Base-by-base conservation (phyloP, 1,140 invertebrate genomes). In the Halictus rubicundus region DNA sequence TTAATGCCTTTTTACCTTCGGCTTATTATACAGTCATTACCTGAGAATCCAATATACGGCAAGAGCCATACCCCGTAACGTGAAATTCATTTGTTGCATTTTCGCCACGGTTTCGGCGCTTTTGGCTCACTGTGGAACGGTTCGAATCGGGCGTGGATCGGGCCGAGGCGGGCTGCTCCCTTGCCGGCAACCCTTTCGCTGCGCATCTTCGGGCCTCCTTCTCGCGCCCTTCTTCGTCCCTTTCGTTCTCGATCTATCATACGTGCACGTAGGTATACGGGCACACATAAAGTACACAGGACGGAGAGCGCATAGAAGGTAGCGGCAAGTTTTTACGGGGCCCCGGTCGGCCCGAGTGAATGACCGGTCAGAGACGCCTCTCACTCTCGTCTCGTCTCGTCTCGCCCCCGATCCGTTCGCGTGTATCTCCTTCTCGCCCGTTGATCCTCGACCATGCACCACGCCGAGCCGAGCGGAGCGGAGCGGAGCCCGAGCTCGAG, bases 321-420 rank as follows among this genome's bases (percentile, higher is more conserved):
- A 88, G 85, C 81, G 80, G 83, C 85, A 85, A 86, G 80, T 90
- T 91, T 91, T 90, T 91, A 88, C 88, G 82, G 54, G 19, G 49
- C 49, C 12, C 16, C 78, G 77, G 78, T 65, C 79, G 72, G 73
- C 75, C 64, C 80, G 89, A 92, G 90, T 92, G 90, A 91, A 91
- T 91, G 90, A 91, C 90, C 90, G 90, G 89, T 90, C 89, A 91
- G 87, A 91, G 84, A 88, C 85, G 87, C 89, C 89, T 92, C 89
- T 91, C 90, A 84, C 88, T 88, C 82, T 86, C 72, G 32, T 32
- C 32, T 77, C 82, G 68, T 61, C 27, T 27, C 27, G 57, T 14
- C 65, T 7, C 21, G 21, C 19, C 54, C 54, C 7, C 49, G 16
- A 21, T 52, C 49, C 19, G 19, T 52, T 21, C 16, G 49, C 6